A percentile compares a stretch with the other conserved stretches of the same genome.
Evolutionary conservation across 2,797 vertebrate genomes (phyloP).

Genomic region (Hybognathus amarus): DNA sequence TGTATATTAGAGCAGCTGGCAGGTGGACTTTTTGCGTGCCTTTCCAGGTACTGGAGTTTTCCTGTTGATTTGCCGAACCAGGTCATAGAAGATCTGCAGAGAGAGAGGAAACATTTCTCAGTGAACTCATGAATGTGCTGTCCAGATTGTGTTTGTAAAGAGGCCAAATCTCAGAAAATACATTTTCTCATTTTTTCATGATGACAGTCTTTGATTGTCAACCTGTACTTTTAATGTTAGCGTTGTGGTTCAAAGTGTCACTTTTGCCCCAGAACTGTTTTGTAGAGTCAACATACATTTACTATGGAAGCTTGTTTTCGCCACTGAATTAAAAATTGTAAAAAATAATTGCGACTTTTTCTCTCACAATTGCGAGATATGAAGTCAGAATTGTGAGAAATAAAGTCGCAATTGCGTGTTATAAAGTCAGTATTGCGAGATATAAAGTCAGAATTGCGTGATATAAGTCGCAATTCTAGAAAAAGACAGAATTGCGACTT

Average conservation of each 20-base stretch:
- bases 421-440: no score
- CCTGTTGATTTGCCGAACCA: constrained; percentile 94
- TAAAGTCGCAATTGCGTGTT: no score
- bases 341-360: no score
- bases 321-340: no score
- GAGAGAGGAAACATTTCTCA: neutral
- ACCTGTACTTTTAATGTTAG: neutral
- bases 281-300: neutral
- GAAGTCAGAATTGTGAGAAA: no score
- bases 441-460: no score
- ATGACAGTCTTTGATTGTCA: neutral
- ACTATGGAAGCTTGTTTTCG: no score
- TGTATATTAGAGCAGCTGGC: constrained; percentile 89
- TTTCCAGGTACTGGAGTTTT: constrained; percentile 91
- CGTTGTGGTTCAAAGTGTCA: neutral
- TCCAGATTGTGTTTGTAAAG: neutral
- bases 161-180: constrained; percentile 5
- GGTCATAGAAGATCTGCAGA: constrained; percentile 88
- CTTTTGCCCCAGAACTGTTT: no score
- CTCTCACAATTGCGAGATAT: no score
- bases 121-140: neutral
- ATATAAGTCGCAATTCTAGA: no score
- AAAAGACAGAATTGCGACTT: no score
- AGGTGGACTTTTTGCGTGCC: constrained; percentile 90
- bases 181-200: neutral